phyloP scores from a whole-genome alignment of 2,797 vertebrate species.

The Enoplosus armatus region DNA sequence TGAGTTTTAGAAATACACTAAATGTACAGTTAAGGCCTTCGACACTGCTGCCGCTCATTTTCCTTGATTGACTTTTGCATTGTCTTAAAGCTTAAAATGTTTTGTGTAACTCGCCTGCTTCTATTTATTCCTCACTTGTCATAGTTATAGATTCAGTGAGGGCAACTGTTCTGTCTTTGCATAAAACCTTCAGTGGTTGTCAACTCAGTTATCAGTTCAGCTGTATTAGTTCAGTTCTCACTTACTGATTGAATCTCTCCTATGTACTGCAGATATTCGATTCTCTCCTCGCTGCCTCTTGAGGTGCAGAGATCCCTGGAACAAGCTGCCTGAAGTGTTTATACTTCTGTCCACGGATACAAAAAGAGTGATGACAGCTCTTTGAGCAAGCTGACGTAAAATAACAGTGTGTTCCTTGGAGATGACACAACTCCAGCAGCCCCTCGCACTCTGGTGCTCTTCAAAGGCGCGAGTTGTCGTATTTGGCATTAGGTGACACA shows the following conservation, averaged over 20 bases:
- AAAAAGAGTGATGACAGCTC: slow-evolving; percentile 41
- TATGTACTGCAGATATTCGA: slow-evolving; percentile 9
- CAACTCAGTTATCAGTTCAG: slow-evolving; percentile 19
- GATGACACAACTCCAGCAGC: slow-evolving; percentile 52
- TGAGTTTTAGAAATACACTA: not conserved
- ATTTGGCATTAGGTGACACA: slow-evolving; percentile 52
- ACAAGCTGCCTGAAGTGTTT: slow-evolving; percentile 61
- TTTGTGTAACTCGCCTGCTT: slow-evolving; percentile 25
- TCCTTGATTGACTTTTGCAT: slow-evolving; percentile 3
- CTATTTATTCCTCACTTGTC: slow-evolving; percentile 2
- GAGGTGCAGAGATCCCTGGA: slow-evolving; percentile 18
- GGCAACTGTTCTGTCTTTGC: slow-evolving; percentile 8
- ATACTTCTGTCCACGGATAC: slow-evolving; percentile 29
- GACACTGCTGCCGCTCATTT: not conserved
- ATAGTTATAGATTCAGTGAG: not conserved
- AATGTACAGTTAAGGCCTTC: not conserved
- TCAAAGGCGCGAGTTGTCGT: slow-evolving; percentile 36
- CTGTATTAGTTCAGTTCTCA: slow-evolving; percentile 30
- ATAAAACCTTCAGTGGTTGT: slow-evolving; percentile 15
- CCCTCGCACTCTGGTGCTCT: slow-evolving; percentile 21
- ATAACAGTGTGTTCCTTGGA: slow-evolving; percentile 33
- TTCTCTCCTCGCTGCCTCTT: slow-evolving; percentile 3
- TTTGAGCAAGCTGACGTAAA: slow-evolving; percentile 41
- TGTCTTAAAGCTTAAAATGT: not conserved
- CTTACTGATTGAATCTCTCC: not conserved